A percentile compares a stretch with the other conserved stretches of the same genome.
Evolutionary conservation across 2,888 invertebrate species (phyloP).

Genomic region (Mechanitis mazaeus): DNA sequence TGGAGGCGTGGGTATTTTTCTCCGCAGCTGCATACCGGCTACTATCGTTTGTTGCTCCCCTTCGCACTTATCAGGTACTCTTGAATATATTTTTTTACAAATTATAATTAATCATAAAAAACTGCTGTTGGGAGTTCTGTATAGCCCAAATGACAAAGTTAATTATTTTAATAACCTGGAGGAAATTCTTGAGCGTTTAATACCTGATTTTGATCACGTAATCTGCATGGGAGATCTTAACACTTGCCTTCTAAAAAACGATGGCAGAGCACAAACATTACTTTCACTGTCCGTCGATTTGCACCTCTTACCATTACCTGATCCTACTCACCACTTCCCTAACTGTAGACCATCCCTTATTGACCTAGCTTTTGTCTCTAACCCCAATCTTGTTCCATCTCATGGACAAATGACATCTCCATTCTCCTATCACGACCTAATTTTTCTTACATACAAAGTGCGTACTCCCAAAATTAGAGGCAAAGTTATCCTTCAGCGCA

Average conservation of each 20-base stretch:
- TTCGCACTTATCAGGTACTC: background rate
- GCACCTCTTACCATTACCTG: constrained; percentile 7
- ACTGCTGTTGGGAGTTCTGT: constrained; percentile 8
- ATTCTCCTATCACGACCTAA: constrained; percentile 25
- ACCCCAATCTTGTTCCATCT: constrained; percentile 13
- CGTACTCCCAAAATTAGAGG: constrained; percentile 19
- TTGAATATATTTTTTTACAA: constrained; percentile 13
- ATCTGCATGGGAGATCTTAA: constrained; percentile 15
- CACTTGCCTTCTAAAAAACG: constrained; percentile 11
- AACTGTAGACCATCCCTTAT: constrained; percentile 17
- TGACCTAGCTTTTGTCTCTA: constrained; percentile 12
- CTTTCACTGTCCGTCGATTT: constrained; percentile 5
- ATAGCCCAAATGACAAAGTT: constrained; percentile 4
- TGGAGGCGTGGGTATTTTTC: constrained; percentile 7
- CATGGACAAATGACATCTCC: constrained; percentile 23
- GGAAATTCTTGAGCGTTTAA: constrained; percentile 5
- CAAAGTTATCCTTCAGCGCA: constrained; percentile 17
- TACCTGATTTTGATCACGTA: constrained; percentile 10
- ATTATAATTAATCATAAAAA: constrained; percentile 6
- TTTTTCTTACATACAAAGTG: constrained; percentile 14
- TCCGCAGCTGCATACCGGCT: constrained; percentile 7
- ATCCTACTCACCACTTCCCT: constrained; percentile 12
- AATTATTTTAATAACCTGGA: constrained; percentile 20
- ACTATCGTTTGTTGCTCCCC: background rate
- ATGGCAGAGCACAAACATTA: constrained; percentile 7